These are phyloP conservation scores for Nineta flava DNA, from an alignment of 2,888 invertebrate genomes.

Conservation along the genomic window DNA sequence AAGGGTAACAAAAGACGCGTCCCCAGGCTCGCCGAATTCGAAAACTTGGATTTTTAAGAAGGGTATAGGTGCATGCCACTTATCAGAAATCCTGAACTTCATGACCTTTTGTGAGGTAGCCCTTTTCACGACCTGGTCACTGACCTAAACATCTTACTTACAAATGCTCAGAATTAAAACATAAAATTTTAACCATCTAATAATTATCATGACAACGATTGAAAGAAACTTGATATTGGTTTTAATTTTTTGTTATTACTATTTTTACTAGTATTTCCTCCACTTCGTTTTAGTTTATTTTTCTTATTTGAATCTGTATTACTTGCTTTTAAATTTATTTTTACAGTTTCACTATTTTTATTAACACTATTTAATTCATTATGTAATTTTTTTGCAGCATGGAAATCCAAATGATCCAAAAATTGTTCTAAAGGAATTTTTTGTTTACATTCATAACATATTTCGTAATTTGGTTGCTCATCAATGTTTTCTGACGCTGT, in stretches of 20 bases:
- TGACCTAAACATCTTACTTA: too few relatives aligned
- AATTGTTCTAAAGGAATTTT: conserved; percentile 40
- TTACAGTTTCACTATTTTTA: conserved; percentile 1
- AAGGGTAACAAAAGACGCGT: too few relatives aligned
- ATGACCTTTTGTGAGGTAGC: too few relatives aligned
- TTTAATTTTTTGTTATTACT: conserved; percentile 1
- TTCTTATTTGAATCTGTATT: neutral
- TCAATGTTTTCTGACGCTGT: conserved; percentile 22
- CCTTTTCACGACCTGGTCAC: too few relatives aligned
- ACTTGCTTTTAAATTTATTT: neutral
- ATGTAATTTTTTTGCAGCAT: conserved; percentile 65
- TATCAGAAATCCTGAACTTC: too few relatives aligned
- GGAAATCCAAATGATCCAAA: conserved; percentile 65
- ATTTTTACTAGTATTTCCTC: neutral
- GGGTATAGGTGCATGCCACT: too few relatives aligned
- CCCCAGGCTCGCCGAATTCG: too few relatives aligned
- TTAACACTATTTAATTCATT: conserved; percentile 45
- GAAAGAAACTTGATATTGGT: conserved; percentile 4
- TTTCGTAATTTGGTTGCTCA: conserved; percentile 24
- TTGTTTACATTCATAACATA: conserved; percentile 50
- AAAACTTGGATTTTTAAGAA: too few relatives aligned
- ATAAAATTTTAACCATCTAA: too few relatives aligned
- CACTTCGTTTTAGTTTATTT: neutral
- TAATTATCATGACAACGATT: neutral
- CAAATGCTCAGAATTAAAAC: too few relatives aligned